Conservation (phyloP, 1,140 invertebrate genomes). For the Drosophila sucinea region DNA sequence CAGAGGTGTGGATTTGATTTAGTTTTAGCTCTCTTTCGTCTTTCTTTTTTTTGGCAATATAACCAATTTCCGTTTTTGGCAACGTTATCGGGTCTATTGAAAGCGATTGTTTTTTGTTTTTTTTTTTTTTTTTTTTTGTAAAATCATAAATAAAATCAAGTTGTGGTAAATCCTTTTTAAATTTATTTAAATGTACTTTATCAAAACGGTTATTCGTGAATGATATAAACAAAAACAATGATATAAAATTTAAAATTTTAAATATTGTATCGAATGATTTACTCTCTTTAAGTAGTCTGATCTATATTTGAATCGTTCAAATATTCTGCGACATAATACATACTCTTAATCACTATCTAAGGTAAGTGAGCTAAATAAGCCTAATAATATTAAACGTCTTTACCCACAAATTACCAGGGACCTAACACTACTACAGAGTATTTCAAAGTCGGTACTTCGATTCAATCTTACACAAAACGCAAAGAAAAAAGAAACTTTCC, state of each 20-base stretch:
- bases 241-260: too few species aligned
- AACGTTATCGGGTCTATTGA: background rate
- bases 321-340: too few species aligned
- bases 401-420: too few species aligned
- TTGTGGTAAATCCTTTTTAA: background rate
- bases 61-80: constrained; percentile 11
- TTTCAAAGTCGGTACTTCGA: background rate
- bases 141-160: background rate
- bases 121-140: background rate
- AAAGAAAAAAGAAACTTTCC: constrained; percentile 28
- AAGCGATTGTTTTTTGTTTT: background rate
- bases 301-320: too few species aligned
- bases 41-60: constrained; percentile 2
- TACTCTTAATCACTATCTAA: too few species aligned
- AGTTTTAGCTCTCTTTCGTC: constrained; percentile 25
- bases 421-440: background rate
- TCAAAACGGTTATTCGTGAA: background rate
- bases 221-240: too few species aligned
- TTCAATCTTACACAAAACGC: background rate
- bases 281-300: too few species aligned
- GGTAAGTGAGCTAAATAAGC: too few species aligned
- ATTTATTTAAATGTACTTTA: background rate
- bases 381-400: too few species aligned
- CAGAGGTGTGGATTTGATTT: constrained; percentile 69
- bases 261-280: too few species aligned